These are phyloP conservation scores for Neoseiulus cucumeris DNA, from an alignment of 1,140 invertebrate species.

Conservation along the genomic window DNA sequence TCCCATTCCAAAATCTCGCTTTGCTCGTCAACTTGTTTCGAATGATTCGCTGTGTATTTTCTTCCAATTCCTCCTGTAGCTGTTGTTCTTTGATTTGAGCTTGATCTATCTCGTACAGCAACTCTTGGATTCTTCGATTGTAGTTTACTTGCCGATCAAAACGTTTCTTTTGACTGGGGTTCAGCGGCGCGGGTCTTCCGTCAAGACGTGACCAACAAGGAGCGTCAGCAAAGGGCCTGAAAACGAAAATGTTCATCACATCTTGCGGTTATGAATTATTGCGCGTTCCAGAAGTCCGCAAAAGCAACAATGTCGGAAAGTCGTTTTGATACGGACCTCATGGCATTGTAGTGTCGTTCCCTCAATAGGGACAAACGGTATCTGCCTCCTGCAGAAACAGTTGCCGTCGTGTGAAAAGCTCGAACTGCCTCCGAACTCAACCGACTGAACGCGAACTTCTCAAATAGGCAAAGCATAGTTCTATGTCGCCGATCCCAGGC, in stretches of 20 bases:
- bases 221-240: background rate
- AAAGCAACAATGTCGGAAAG: background rate
- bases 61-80: background rate
- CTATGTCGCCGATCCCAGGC: too few relatives aligned
- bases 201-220: background rate
- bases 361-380: background rate
- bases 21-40: background rate
- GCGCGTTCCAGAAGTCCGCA: background rate
- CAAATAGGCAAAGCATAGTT: too few relatives aligned
- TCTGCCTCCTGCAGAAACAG: background rate
- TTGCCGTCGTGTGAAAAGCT: background rate
- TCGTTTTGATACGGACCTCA: background rate
- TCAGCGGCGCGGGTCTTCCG: background rate
- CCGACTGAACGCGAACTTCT: too few relatives aligned
- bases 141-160: background rate
- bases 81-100: background rate
- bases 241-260: background rate
- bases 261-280: background rate
- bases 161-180: background rate
- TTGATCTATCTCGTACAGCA: background rate
- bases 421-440: background rate
- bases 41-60: background rate
- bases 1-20: background rate
- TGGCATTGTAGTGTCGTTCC: too few relatives aligned
- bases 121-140: background rate